A percentile compares a stretch with the other conserved stretches of the same genome.
These are phyloP conservation scores for Catagonus wagneri DNA, from an alignment of 2,113 vertebrate species.

Conservation along the genomic window DNA sequence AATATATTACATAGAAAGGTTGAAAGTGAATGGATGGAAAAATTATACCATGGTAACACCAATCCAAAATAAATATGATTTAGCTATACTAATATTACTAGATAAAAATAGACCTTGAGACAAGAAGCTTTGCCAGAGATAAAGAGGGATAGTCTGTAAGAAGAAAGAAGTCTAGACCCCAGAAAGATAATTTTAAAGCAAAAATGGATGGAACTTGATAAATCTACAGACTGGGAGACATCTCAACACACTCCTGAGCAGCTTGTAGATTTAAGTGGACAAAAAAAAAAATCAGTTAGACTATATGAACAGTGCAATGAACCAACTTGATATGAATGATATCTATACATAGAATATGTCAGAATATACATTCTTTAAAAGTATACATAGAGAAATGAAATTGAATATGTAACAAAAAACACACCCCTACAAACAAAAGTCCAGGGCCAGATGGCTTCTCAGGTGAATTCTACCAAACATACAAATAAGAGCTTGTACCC, in stretches of 20 bases:
- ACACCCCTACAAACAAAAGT: too few relatives aligned
- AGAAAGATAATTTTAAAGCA: conserved; percentile 42
- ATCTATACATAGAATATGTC: not conserved
- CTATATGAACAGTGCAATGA: not conserved
- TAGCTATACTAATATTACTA: not conserved
- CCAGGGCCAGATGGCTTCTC: too few relatives aligned
- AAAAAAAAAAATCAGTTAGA: not conserved
- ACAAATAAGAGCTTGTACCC: too few relatives aligned
- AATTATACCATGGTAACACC: not conserved
- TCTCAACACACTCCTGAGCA: not conserved
- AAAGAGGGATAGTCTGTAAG: not conserved
- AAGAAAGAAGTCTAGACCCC: not conserved
- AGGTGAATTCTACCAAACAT: too few relatives aligned
- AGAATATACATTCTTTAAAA: not conserved
- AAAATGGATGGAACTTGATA: not conserved
- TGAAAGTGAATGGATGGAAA: conserved; percentile 15
- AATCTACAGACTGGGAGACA: not conserved
- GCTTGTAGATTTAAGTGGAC: not conserved
- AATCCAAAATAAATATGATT: conserved; percentile 43
- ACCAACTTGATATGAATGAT: not conserved
- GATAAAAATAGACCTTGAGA: not conserved
- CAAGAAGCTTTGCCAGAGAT: not conserved
- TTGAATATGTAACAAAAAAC: too few relatives aligned
- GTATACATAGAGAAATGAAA: too few relatives aligned
- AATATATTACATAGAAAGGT: not conserved